These are phyloP conservation scores for Diabrotica undecimpunctata DNA, from an alignment of 1,140 invertebrate genomes.

Conservation along the genomic window DNA sequence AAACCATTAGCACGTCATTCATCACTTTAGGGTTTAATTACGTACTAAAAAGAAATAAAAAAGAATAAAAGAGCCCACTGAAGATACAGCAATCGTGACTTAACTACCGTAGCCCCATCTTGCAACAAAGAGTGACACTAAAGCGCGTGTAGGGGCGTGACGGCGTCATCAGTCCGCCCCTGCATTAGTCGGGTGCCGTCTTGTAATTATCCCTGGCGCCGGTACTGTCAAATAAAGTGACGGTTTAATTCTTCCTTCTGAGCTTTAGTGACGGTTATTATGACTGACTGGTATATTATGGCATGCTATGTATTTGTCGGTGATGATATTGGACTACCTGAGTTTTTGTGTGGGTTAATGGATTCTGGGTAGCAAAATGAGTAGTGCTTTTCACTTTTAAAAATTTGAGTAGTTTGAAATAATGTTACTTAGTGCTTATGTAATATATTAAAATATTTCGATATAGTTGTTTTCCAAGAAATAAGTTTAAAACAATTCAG, in stretches of 20 bases:
- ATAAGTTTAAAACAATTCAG: too few relatives aligned
- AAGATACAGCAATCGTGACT: conserved; percentile 11
- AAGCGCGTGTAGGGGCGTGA: conserved; percentile 14
- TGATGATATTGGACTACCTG: conserved; percentile 8
- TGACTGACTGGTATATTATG: background rate
- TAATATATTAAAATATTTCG: too few relatives aligned
- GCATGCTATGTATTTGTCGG: background rate
- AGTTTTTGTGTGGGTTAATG: conserved; percentile 12
- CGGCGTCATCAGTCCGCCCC: conserved; percentile 8
- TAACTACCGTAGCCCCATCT: conserved; percentile 12
- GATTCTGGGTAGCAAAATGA: background rate
- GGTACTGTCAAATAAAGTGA: conserved; percentile 15
- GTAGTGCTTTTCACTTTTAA: background rate
- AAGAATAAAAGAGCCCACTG: background rate
- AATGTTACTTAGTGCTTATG: too few relatives aligned
- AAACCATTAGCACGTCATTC: conserved; percentile 26
- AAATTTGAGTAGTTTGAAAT: too few relatives aligned
- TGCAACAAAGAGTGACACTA: conserved; percentile 9
- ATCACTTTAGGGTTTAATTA: conserved; percentile 27
- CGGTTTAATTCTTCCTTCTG: conserved; percentile 12
- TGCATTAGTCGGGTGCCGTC: conserved; percentile 11
- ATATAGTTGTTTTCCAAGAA: too few relatives aligned
- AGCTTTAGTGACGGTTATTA: conserved; percentile 2
- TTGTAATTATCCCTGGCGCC: conserved; percentile 13
- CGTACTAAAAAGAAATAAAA: conserved; percentile 7